Percentiles rank a stretch among this genome's conserved stretches.
Conservation (phyloP, 64 coral and sea anemone species). For the Platygyra sinensis region DNA sequence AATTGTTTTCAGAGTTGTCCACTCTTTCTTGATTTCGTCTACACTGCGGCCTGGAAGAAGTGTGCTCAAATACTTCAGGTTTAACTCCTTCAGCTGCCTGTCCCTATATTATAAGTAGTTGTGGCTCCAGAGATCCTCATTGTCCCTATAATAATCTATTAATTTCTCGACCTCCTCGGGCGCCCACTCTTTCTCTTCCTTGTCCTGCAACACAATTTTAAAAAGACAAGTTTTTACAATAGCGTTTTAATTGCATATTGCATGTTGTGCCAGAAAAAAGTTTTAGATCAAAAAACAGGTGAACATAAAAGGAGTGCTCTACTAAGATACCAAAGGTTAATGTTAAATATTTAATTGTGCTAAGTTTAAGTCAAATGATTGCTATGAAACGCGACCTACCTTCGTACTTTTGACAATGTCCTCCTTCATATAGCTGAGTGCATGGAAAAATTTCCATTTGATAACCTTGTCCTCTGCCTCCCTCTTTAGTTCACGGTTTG, state of each 20-base stretch:
- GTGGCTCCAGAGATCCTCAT: constrained; percentile 68
- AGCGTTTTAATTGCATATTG: neutral
- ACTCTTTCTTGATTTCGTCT: constrained; percentile 65
- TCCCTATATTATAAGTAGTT: constrained; percentile 40
- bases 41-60: constrained; percentile 37
- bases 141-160: constrained; percentile 56
- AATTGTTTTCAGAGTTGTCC: constrained; percentile 52
- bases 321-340: constrained; percentile 15
- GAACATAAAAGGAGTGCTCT: neutral
- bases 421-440: constrained; percentile 67
- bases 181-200: constrained; percentile 37
- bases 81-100: constrained; percentile 29
- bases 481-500: too few species aligned
- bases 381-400: neutral
- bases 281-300: neutral
- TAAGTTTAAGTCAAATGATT: neutral
- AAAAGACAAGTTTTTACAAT: constrained; percentile 4
- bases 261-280: neutral
- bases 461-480: too few species aligned
- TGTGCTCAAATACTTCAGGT: constrained; percentile 42
- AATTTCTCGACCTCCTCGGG: constrained; percentile 57
- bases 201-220: constrained; percentile 28
- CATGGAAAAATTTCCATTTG: constrained; percentile 62
- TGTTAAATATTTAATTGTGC: neutral
- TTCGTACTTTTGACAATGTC: constrained; percentile 46